Conservation (phyloP, 2,888 invertebrate genomes). For the Heliconius erato region DNA sequence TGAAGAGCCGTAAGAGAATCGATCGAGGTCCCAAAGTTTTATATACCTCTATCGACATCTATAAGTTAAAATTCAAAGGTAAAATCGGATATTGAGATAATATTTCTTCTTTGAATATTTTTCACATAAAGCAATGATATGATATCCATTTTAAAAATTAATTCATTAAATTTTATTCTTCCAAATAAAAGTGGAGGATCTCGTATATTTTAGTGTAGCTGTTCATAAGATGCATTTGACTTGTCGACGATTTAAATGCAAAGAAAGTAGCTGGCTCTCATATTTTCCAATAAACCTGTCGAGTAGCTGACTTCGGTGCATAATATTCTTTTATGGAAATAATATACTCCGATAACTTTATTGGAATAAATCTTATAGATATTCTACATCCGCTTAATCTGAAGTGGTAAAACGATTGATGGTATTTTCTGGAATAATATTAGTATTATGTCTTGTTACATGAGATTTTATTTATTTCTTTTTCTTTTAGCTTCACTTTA, state of each 20-base stretch:
- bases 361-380: slow-evolving; percentile 38
- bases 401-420: slow-evolving; percentile 26
- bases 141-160: not conserved
- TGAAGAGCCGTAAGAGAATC: not conserved
- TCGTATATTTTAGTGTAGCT: slow-evolving; percentile 38
- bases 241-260: slow-evolving; percentile 75
- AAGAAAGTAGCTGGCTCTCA: slow-evolving; percentile 64
- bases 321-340: slow-evolving; percentile 45
- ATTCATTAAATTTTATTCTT: slow-evolving; percentile 14
- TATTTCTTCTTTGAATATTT: not conserved
- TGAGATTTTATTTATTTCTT: not conserved
- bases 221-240: slow-evolving; percentile 51
- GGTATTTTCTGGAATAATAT: slow-evolving; percentile 13
- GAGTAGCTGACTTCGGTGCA: slow-evolving; percentile 58
- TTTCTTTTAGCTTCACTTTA: too few species aligned
- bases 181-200: slow-evolving; percentile 3
- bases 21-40: not conserved
- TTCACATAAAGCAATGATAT: not conserved
- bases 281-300: slow-evolving; percentile 71
- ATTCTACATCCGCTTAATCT: slow-evolving; percentile 34
- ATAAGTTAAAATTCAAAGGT: not conserved
- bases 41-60: not conserved
- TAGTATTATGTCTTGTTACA: not conserved
- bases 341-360: slow-evolving; percentile 44
- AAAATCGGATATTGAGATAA: not conserved